Base-by-base conservation (phyloP, 2,888 invertebrate species). In the Ochlodes sylvanus region DNA sequence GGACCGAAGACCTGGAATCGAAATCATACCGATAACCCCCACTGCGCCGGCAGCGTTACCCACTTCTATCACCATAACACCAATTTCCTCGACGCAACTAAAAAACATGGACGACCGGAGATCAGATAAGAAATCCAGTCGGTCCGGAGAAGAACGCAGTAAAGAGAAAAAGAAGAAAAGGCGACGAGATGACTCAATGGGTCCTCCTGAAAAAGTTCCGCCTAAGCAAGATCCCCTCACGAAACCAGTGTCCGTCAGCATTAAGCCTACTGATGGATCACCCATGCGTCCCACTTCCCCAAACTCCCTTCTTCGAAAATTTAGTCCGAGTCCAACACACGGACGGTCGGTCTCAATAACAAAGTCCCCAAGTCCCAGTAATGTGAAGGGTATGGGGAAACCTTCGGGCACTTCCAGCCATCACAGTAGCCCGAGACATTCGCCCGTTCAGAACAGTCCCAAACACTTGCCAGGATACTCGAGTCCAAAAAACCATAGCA, bases 31-130 rank as follows among this genome's bases (percentile, higher is more conserved):
- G 0, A 95, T 97, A 70, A 93, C 95, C 2, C 93, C 96, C 14
- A 89, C 95, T 9, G 88, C 95, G 0, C 94, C 95, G 6, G 94
- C 96, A 7, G 94, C 94, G 6, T 84, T 97, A 34, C 96, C 97
- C 10, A 96, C 96, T 79, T 97, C 97, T 0, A 97, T 98, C 69
- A 98, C 98, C 0, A 98, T 98, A 67, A 98, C 98, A 0, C 97
- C 98, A 3, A 97, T 98, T 50, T 94, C 95, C 0, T 91, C 94
- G 2, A 90, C 94, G 7, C 95, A 95, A 82, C 85, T 92, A 68
- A 92, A 93, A 76, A 86, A 89, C 2, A 80, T 92, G 69, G 94
- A 94, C 64, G 92, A 93, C 54, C 86, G 92, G 34, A 81, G 92
- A 71, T 91, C 92, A 15, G 93, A 94, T 42, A 92, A 91, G 78